phyloP scores from a whole-genome alignment of 1,140 invertebrate genomes.

The Dendrolimus punctatus region DNA sequence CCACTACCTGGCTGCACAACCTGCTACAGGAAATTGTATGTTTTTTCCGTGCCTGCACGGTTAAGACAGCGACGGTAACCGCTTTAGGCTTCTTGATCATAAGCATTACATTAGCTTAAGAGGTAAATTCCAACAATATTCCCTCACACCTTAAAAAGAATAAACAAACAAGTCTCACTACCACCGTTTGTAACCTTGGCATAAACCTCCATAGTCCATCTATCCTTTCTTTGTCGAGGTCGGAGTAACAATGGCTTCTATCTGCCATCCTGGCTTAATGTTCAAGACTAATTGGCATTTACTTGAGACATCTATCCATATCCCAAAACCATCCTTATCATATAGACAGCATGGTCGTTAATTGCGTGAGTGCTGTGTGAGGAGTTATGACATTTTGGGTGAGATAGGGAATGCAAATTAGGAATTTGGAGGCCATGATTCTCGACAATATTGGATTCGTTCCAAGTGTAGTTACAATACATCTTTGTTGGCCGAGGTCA shows the following conservation, averaged over 20 bases:
- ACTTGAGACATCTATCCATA: slow-evolving; percentile 8
- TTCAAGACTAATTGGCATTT: slow-evolving; percentile 25
- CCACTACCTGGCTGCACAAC: too few relatives aligned
- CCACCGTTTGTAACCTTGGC: slow-evolving; percentile 47
- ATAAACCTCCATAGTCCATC: slow-evolving; percentile 32
- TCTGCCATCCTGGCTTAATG: slow-evolving; percentile 47
- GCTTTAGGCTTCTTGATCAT: too few relatives aligned
- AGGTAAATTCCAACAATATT: too few relatives aligned
- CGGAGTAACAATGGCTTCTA: slow-evolving; percentile 44
- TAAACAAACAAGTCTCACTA: slow-evolving; percentile 25
- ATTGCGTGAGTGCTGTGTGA: background rate
- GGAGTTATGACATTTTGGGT: slow-evolving; percentile 10
- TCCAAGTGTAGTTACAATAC: slow-evolving; percentile 61
- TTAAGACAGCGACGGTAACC: too few relatives aligned
- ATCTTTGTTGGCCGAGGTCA: slow-evolving; percentile 58
- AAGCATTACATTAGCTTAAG: too few relatives aligned
- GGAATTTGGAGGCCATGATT: slow-evolving; percentile 61
- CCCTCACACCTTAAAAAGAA: slow-evolving; percentile 6
- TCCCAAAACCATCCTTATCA: slow-evolving; percentile 4
- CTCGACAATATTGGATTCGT: slow-evolving; percentile 63
- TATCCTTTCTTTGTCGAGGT: slow-evolving; percentile 56
- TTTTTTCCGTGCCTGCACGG: too few relatives aligned
- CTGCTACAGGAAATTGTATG: too few relatives aligned
- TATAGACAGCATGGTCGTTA: background rate
- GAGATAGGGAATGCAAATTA: slow-evolving; percentile 45